Conservation (phyloP, 2,797 vertebrate species). For the Ptychadena robeensis region DNA sequence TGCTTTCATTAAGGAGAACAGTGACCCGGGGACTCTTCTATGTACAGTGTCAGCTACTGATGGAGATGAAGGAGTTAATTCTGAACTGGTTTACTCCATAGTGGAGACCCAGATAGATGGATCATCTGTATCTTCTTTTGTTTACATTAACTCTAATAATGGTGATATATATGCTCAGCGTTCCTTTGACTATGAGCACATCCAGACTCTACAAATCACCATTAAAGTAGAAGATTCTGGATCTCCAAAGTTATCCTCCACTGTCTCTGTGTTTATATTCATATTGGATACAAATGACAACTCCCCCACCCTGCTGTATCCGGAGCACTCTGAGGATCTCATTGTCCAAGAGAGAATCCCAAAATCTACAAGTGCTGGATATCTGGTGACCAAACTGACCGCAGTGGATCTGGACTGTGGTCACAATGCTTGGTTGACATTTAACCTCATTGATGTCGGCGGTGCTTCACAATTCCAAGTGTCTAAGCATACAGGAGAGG, state of each 20-base stretch:
- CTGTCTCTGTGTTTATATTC: slow-evolving; percentile 59
- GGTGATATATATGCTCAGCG: slow-evolving; percentile 81
- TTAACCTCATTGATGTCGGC: slow-evolving; percentile 51
- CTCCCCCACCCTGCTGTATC: slow-evolving; percentile 64
- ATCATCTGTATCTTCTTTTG: slow-evolving; percentile 75
- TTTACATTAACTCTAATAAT: too few relatives aligned
- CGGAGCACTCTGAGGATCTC: too few relatives aligned
- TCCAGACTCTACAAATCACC: slow-evolving; percentile 78
- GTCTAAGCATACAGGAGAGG: slow-evolving; percentile 64
- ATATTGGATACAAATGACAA: slow-evolving; percentile 69
- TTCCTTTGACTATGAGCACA: slow-evolving; percentile 81
- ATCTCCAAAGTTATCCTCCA: slow-evolving; percentile 65
- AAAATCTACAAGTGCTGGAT: slow-evolving; percentile 65
- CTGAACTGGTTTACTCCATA: slow-evolving; percentile 85
- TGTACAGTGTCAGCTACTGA: slow-evolving; percentile 85
- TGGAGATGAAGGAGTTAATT: slow-evolving; percentile 85
- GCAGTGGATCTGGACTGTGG: too few relatives aligned
- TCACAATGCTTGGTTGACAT: too few relatives aligned
- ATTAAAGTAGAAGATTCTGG: slow-evolving; percentile 80
- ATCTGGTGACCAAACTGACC: slow-evolving; percentile 68
- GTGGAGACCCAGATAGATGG: slow-evolving; percentile 77
- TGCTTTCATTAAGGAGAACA: slow-evolving; percentile 89
- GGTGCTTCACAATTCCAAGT: slow-evolving; percentile 58
- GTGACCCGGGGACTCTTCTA: slow-evolving; percentile 83
- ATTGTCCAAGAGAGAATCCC: slow-evolving; percentile 36